Base-by-base conservation (phyloP, 1,140 invertebrate species). In the Drosophila guanche region DNA sequence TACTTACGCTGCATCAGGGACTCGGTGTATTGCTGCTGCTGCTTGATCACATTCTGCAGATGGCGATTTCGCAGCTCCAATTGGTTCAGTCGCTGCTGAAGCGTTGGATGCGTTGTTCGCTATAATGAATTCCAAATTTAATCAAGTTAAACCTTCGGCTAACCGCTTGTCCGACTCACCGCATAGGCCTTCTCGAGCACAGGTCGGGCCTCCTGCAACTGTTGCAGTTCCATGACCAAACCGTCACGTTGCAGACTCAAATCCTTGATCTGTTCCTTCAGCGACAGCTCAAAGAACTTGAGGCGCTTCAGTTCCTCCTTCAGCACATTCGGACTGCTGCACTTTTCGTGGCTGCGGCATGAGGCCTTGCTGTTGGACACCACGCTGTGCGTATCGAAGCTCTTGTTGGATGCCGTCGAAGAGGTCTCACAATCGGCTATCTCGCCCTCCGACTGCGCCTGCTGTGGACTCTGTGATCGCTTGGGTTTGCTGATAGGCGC, bases 1-100 rank as follows among this genome's bases (percentile, higher is more conserved):
- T n/a, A n/a, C 93, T 94, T 89, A 95, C 95, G 93, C 90, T 95
- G 93, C 62, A 95, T 91, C 37, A 95, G 90, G 80, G 93, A 92
- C 80, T 95, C 94, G 7, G 93, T 93, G 58, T 94, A 92, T 16
- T 93, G 92, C 62, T 95, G 94, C 61, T 95, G 94, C 48, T 94
- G 93, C 70, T 93, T 94, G 8, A 95, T 90, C 65, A 93, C 93
- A 61, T 92, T 90, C 75, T 95, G 93, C 42, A 95, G 86, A 79
- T 94, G 93, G 46, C 93, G 93, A 76, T 94, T 94, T 45, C 93
- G 93, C 47, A 94, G 92, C 65, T 95, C 95, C 66, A 94, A 83
- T 58, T 89, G 88, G 52, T 90, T 90, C 43, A 91, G 77, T 67
- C 90, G 76, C 59, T 92, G 85, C 60, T 84, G 86, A 53, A 91